These are phyloP conservation scores for Zoanthus sociatus DNA, from an alignment of 92 coral and sea anemone genomes.

Conservation along the genomic window DNA sequence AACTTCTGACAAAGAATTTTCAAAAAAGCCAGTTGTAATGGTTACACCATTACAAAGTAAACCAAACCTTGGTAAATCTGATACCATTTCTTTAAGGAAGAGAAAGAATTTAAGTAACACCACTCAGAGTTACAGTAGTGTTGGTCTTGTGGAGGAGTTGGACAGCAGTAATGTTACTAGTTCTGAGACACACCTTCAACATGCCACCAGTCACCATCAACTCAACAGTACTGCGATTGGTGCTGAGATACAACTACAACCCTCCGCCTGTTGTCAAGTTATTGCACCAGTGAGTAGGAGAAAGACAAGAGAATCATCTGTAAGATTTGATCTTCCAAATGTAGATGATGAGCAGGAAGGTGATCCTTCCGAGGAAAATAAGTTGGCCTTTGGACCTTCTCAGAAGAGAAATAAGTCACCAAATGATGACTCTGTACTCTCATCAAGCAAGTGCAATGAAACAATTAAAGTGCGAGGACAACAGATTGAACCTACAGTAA, in stretches of 20 bases:
- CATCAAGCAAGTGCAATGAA: slow-evolving; percentile 31
- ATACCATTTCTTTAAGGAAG: slow-evolving; percentile 4
- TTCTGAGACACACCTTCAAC: background rate
- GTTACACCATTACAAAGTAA: slow-evolving; percentile 37
- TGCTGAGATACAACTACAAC: background rate
- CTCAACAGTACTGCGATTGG: background rate
- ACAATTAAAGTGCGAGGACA: slow-evolving; percentile 69
- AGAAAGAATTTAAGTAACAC: background rate
- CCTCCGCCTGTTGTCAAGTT: background rate
- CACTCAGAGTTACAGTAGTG: background rate
- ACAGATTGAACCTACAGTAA: slow-evolving; percentile 70
- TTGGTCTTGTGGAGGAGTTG: background rate
- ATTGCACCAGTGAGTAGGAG: background rate
- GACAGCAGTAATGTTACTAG: background rate
- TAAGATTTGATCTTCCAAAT: slow-evolving; percentile 19
- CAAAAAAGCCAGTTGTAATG: background rate
- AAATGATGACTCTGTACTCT: slow-evolving; percentile 8
- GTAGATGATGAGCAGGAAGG: background rate
- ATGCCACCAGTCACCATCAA: background rate
- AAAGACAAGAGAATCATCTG: slow-evolving; percentile 20
- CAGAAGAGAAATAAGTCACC: slow-evolving; percentile 28
- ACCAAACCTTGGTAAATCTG: background rate
- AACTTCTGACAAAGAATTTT: background rate
- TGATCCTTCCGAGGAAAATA: slow-evolving; percentile 26
- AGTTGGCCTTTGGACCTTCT: slow-evolving; percentile 5